Base-by-base conservation (phyloP, 2,113 vertebrate genomes). In the Dasyprocta punctata region DNA sequence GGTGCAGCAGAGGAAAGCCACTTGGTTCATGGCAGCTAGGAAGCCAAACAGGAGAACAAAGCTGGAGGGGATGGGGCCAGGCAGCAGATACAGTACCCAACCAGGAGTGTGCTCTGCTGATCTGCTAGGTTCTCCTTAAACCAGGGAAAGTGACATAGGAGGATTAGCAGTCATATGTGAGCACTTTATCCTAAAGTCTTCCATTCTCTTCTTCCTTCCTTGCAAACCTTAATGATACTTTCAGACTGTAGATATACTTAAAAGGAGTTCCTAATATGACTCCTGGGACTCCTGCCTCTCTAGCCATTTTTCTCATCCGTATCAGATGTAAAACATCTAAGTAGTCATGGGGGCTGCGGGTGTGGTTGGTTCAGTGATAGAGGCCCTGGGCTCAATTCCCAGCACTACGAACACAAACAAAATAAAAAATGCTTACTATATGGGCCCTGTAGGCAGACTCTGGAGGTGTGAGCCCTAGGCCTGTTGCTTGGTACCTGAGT, bases 271-370 rank as follows among this genome's bases (percentile, higher is more conserved):
- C 56, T 65, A 78, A 49, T 5, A 9, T 61, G 7, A 47, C 14
- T 36, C 36, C 60, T 3, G 60, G 17, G 77, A 58, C 73, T 33
- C 14, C 11, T 30, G 17, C 89, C 44, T 77, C 38, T 36, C 49
- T 52, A 24, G 65, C 20, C 38, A 3, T 17, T 30, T 81, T 80
- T 36, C 38, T 47, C 4, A 7, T 63, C 52, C 26, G 5, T 38
- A 1, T 22, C 58, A 56, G n/a, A 77, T 20, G 17, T 20, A 9
- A 0, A 4, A 1, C 13, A 7, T 8, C 38, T 33, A 13, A 7
- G 30, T 1, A 17, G 13, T 16, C 20, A 38, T 1, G 0, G 52
- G 20, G n/a, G 49, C 65, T n/a, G 33, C 20, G 1, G 36, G 2
- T n/a, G 22, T 13, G 44, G 61, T 3, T 13, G 44, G 61, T 3